Percentiles rank a stretch among this genome's conserved stretches.
Evolutionary conservation across 2,113 vertebrate species (phyloP).

Genomic region (Podarcis muralis): DNA sequence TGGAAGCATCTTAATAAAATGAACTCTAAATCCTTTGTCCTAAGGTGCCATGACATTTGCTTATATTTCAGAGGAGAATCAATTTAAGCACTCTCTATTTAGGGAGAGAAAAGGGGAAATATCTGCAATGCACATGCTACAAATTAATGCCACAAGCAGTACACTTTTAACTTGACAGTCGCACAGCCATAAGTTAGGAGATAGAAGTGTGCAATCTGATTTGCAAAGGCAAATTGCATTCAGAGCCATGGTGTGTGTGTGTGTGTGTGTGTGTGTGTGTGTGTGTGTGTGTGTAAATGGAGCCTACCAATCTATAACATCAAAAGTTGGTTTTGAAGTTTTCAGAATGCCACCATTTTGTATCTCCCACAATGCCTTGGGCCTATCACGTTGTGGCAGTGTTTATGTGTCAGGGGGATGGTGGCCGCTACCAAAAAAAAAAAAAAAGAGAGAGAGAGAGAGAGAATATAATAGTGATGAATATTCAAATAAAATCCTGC

Average conservation of each 20-base stretch:
- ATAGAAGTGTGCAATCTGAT: slow-evolving; percentile 8
- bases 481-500: too few relatives aligned
- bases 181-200: neutral
- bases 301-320: neutral
- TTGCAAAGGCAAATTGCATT: neutral
- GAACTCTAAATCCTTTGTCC: slow-evolving; percentile 38
- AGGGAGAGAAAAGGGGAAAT: neutral
- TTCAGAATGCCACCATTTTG: neutral
- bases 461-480: too few relatives aligned
- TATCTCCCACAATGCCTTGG: too few relatives aligned
- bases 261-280: too few relatives aligned
- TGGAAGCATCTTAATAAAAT: slow-evolving; percentile 49
- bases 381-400: too few relatives aligned
- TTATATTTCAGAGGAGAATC: slow-evolving; percentile 13
- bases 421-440: too few relatives aligned
- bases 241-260: neutral
- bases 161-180: slow-evolving; percentile 4
- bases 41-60: slow-evolving; percentile 30
- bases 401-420: too few relatives aligned
- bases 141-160: slow-evolving; percentile 20
- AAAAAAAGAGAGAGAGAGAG: too few relatives aligned
- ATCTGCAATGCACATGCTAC: neutral
- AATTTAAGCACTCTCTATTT: slow-evolving; percentile 32
- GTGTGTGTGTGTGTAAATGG: too few relatives aligned
- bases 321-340: neutral